Conservation (phyloP, 2,888 invertebrate species). For the Agrochola lota region DNA sequence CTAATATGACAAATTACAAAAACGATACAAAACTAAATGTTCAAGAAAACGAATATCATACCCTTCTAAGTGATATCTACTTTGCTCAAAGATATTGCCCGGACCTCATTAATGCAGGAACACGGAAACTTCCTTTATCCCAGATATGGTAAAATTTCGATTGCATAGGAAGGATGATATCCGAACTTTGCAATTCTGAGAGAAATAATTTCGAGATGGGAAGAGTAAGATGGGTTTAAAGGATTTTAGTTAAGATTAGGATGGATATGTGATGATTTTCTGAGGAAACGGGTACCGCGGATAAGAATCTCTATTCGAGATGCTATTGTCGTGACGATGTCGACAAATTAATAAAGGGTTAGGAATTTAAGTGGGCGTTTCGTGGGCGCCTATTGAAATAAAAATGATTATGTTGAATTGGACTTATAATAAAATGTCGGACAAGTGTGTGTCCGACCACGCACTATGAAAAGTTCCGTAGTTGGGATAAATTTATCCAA, state of each 20-base stretch:
- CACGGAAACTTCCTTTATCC: constrained; percentile 48
- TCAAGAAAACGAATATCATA: constrained; percentile 17
- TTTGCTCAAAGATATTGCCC: constrained; percentile 36
- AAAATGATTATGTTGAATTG: too few relatives aligned
- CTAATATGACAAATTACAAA: too few relatives aligned
- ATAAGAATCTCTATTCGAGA: not conserved
- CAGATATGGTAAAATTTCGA: constrained; percentile 39
- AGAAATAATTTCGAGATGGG: constrained; percentile 32
- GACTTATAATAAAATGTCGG: too few relatives aligned
- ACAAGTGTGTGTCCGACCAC: too few relatives aligned
- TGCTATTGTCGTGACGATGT: not conserved
- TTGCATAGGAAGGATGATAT: constrained; percentile 34
- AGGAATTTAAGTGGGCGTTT: too few relatives aligned
- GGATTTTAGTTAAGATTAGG: constrained; percentile 5
- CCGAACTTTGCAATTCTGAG: constrained; percentile 26
- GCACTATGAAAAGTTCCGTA: too few relatives aligned
- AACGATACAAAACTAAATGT: not conserved
- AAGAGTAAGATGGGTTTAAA: not conserved
- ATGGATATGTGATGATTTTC: not conserved
- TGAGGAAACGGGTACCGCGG: not conserved
- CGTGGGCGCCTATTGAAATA: too few relatives aligned
- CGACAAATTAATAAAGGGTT: too few relatives aligned
- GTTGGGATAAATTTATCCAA: too few relatives aligned
- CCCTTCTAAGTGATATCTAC: not conserved
- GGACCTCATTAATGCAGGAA: constrained; percentile 48